phyloP scores from a whole-genome alignment of 2,888 invertebrate genomes.

The Iphiclides podalirius region DNA sequence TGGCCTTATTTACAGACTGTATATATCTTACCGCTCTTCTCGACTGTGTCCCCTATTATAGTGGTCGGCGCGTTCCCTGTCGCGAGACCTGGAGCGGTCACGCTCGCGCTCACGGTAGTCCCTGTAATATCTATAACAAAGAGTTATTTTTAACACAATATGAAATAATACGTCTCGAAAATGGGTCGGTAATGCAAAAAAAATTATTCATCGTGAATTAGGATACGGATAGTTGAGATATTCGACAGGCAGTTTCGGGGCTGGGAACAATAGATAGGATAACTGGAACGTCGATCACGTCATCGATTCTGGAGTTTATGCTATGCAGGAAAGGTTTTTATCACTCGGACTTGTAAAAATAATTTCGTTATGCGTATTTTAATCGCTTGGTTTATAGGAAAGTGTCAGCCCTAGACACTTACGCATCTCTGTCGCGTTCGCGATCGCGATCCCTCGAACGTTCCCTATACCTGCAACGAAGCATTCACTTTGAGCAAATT shows the following conservation, averaged over 20 bases:
- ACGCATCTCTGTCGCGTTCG: conserved; percentile 81
- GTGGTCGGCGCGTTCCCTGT: conserved; percentile 83
- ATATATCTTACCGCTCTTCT: conserved; percentile 85
- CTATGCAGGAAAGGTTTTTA: too few relatives aligned
- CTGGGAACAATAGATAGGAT: background rate
- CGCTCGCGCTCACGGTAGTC: conserved; percentile 82
- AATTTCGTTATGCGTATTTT: too few relatives aligned
- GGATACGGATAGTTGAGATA: background rate
- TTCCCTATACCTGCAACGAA: conserved; percentile 83
- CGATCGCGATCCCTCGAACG: conserved; percentile 85
- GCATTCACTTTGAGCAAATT: conserved; percentile 16
- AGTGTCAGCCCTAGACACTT: conserved; percentile 49
- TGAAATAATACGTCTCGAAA: too few relatives aligned
- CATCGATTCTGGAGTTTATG: too few relatives aligned
- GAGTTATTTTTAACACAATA: too few relatives aligned
- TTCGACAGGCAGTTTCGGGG: background rate
- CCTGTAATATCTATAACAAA: conserved; percentile 73
- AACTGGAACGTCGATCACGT: too few relatives aligned
- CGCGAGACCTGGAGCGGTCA: conserved; percentile 91
- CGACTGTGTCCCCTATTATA: conserved; percentile 88
- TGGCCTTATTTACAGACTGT: too few relatives aligned
- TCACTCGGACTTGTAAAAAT: too few relatives aligned
- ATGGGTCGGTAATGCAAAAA: too few relatives aligned
- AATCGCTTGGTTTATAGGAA: background rate
- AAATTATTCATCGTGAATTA: too few relatives aligned